Conservation (phyloP, 2,113 vertebrate species). For the Fulica atra region DNA sequence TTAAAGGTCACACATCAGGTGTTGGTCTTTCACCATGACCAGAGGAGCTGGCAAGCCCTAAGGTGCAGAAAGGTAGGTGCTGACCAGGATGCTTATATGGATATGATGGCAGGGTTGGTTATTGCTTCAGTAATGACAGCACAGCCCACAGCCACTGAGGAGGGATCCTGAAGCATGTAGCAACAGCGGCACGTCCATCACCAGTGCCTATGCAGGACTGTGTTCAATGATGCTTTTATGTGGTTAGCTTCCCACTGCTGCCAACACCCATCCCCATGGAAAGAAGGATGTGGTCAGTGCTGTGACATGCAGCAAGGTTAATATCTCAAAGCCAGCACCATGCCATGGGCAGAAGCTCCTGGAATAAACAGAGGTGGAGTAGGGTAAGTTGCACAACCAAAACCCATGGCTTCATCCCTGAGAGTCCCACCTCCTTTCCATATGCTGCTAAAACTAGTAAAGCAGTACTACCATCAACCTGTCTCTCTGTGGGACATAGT, state of each 20-base stretch:
- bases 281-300: background rate
- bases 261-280: rapidly evolving
- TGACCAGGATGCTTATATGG: background rate
- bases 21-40: background rate
- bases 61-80: background rate
- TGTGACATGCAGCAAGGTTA: background rate
- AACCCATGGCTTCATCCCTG: background rate
- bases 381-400: background rate
- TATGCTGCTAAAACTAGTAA: background rate
- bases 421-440: background rate
- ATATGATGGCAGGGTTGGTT: background rate
- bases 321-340: background rate
- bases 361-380: background rate
- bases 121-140: background rate
- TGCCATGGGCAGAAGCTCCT: background rate
- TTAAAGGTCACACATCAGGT: background rate
- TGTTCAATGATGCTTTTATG: background rate
- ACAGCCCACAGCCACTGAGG: background rate
- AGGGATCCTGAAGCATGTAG: background rate
- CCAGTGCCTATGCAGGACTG: background rate
- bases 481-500: background rate
- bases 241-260: background rate
- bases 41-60: background rate
- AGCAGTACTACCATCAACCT: background rate
- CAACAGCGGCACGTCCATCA: rapidly evolving